Evolutionary conservation across 2,888 invertebrate species (phyloP), one percentile per base, ranked within the genome.

Genomic region (Chorisops tibialis): DNA sequence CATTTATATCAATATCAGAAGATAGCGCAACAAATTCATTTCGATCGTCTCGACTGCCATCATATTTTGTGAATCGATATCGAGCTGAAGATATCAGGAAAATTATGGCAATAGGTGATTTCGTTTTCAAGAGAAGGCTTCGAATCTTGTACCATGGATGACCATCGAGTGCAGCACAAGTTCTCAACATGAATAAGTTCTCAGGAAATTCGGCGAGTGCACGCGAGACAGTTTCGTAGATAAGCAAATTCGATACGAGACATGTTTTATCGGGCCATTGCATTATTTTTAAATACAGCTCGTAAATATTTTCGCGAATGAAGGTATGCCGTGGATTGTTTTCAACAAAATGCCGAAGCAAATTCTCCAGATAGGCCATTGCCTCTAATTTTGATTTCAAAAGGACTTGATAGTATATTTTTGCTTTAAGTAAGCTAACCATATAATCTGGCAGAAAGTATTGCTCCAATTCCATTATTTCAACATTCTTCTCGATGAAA

Each of bases 101-200:
- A 24, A 82, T 69, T 21, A 79, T 74, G 0, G 81, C 74, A 63
- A 81, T 68, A 1, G 81, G 77, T 47, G 81, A 79, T 1, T 79
- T 77, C 19, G 75, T 73, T 58, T 77, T 75, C 24, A 76, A 71
- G 16, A 82, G 69, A 35, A 81, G 68, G 21, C 71, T 75, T 37
- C 81, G 80, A 38, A 83, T 70, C 70, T 81, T 82, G 80, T 84
- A 84, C 77, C 81, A 83, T 0, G 82, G 81, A 56, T 79, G 71
- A 0, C 77, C 77, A 22, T 74, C 69, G 3, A 77, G 71, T 52
- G 72, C 77, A 37, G 78, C 75, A 70, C 72, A 77, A 66, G 74
- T 76, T 35, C 83, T 79, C 22, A 86, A 72, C 7, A 86, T 70
- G 62, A 79, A 80, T 54, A 85, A 74, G 74, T 87, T 87, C 63